Percentiles rank a stretch among this genome's conserved stretches.
These are phyloP conservation scores for Microchrysa polita DNA, from an alignment of 2,888 invertebrate genomes.

Conservation along the genomic window DNA sequence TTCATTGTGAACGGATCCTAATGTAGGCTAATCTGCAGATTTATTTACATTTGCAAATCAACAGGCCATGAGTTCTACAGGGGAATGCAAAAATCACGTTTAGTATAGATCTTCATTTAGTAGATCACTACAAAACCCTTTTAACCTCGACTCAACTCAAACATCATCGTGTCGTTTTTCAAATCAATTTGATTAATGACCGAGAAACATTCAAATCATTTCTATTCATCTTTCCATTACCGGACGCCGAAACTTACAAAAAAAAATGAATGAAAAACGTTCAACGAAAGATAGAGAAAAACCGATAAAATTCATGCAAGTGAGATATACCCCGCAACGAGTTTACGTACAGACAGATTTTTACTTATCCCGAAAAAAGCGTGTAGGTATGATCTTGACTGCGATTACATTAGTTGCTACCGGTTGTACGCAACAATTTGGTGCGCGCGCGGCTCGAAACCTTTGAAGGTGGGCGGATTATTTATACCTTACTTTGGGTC, in stretches of 20 bases:
- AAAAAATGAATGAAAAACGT: no score
- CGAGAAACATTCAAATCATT: slow-evolving; percentile 40
- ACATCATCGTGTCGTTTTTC: neutral
- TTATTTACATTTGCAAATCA: no score
- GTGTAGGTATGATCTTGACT: neutral
- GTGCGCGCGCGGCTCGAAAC: slow-evolving; percentile 24
- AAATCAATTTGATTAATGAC: slow-evolving; percentile 38
- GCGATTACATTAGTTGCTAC: slow-evolving; percentile 1
- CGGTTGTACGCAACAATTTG: slow-evolving; percentile 20
- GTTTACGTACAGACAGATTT: neutral
- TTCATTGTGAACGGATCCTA: no score
- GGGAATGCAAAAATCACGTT: no score
- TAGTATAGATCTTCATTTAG: no score
- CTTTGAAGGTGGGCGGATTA: slow-evolving; percentile 44
- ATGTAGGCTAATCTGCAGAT: no score
- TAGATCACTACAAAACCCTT: neutral
- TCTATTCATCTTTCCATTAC: slow-evolving; percentile 43
- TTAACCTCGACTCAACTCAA: neutral
- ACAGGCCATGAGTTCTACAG: no score
- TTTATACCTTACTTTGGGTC: slow-evolving; percentile 39
- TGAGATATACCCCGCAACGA: no score
- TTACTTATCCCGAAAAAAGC: slow-evolving; percentile 23
- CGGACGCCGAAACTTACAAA: slow-evolving; percentile 12
- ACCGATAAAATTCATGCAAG: no score
- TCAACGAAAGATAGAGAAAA: slow-evolving; percentile 8